Evolutionary conservation across 2,113 vertebrate species (phyloP), one percentile per base, ranked within the genome.

Genomic region (Heliornis fulica): DNA sequence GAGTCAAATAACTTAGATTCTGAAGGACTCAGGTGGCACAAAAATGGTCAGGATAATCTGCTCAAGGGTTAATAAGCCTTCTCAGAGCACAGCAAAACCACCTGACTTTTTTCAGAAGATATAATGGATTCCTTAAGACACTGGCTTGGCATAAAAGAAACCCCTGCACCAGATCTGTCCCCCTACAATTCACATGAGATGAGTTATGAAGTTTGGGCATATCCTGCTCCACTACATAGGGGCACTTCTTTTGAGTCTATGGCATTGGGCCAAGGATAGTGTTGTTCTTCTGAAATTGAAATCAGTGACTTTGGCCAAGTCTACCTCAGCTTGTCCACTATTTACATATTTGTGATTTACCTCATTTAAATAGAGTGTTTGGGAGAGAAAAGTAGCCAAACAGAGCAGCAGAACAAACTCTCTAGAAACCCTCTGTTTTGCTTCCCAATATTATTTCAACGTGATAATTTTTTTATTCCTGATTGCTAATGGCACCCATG

Each of bases 101-200:
- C 20, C 2, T 1, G 5, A 7, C 0, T 38, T 19, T 80, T 81
- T 87, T 53, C 46, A 61, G 68, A 18, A 57, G 15, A 48, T 12
- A 32, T 34, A 81, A 69, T 9, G 4, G 23, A 25, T 69, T 14
- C 15, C 74, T 83, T 74, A 22, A 80, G 60, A 63, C 14, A 40
- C 5, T 25, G 63, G 9, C 3, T 87, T 53, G 61, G 41, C 69
- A 63, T 20, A 66, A 74, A 91, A 74, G 28, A 78, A 68, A 46
- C 10, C 0, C 0, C 31, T 74, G 71, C 50, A 75, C 36, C n/a
- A 29, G 10, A 70, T 45, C 16, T 36, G 21, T 48, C 12, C 36
- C 36, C n/a, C 74, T 81, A 36, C 41, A 77, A 45, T 7, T 63
- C 54, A 57, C 7, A 9, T 0, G 0, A 48, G 14, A 75, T 13